phyloP scores from a whole-genome alignment of 2,888 invertebrate species.

The Chydorus sphaericus region DNA sequence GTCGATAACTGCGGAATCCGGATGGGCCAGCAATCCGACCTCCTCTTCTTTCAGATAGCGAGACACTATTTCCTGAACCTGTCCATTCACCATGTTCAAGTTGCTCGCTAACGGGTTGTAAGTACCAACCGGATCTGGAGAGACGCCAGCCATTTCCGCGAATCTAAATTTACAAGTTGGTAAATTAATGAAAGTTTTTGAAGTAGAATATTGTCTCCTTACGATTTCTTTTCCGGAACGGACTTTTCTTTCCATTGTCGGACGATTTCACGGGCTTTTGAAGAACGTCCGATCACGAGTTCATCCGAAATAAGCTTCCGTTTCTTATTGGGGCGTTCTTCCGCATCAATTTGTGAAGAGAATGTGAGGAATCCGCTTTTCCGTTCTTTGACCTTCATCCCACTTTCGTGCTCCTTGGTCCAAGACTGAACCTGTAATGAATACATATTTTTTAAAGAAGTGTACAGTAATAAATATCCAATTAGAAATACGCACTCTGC shows the following conservation, averaged over 20 bases:
- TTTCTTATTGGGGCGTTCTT: neutral
- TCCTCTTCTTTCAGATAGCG: conserved; percentile 43
- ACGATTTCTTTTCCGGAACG: conserved; percentile 41
- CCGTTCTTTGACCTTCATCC: too few relatives aligned
- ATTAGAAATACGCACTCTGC: conserved; percentile 31
- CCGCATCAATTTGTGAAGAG: conserved; percentile 12
- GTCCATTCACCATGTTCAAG: conserved; percentile 74
- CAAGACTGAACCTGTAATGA: too few relatives aligned
- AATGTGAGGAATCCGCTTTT: conserved; percentile 18
- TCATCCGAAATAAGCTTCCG: too few relatives aligned
- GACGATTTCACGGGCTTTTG: conserved; percentile 42
- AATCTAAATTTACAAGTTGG: conserved; percentile 14
- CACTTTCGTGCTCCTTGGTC: neutral
- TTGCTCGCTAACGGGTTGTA: conserved; percentile 54
- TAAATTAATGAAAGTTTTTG: too few relatives aligned
- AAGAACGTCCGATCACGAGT: conserved; percentile 38
- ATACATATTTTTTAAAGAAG: too few relatives aligned
- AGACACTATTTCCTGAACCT: conserved; percentile 49
- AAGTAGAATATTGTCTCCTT: conserved; percentile 1
- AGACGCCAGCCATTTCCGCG: conserved; percentile 28
- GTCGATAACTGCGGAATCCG: conserved; percentile 13
- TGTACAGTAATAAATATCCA: neutral
- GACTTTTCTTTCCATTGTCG: conserved; percentile 50
- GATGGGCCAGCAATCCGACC: conserved; percentile 47
- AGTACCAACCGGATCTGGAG: conserved; percentile 58